These are phyloP conservation scores for Silurus asotus DNA, from an alignment of 2,113 vertebrate genomes.

Conservation along the genomic window DNA sequence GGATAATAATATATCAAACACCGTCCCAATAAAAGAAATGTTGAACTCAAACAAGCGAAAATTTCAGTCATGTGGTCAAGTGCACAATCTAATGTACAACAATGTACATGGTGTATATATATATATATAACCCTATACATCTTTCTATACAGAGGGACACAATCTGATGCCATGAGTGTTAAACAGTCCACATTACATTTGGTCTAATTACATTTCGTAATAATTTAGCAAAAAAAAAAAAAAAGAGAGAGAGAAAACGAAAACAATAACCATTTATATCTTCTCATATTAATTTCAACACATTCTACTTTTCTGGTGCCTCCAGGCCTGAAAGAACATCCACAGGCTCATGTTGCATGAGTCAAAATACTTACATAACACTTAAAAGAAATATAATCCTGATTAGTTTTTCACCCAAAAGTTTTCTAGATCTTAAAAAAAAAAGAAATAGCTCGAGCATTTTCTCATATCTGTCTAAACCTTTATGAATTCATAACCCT, in stretches of 20 bases:
- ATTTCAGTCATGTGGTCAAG: not conserved
- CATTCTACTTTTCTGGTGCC: constrained; percentile 23
- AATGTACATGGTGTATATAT: not conserved
- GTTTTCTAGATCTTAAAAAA: not conserved
- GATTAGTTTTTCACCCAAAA: constrained; percentile 4
- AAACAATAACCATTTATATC: not conserved
- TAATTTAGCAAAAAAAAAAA: not conserved
- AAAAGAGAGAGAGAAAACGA: not conserved
- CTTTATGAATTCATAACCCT: not conserved
- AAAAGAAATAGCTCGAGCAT: not conserved
- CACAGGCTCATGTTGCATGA: constrained; percentile 53
- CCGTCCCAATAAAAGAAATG: not conserved
- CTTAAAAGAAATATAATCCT: constrained; percentile 48
- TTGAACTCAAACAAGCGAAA: not conserved
- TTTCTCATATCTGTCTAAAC: not conserved
- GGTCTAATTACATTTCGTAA: not conserved
- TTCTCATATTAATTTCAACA: not conserved
- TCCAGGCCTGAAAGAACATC: constrained; percentile 45
- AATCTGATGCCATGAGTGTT: no score
- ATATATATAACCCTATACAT: no score
- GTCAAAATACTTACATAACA: constrained; percentile 56
- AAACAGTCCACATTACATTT: not conserved
- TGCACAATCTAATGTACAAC: no score
- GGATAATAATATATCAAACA: not conserved
- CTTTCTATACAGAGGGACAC: no score